Base-by-base conservation (phyloP, 2,113 vertebrate genomes). In the Passer domesticus region DNA sequence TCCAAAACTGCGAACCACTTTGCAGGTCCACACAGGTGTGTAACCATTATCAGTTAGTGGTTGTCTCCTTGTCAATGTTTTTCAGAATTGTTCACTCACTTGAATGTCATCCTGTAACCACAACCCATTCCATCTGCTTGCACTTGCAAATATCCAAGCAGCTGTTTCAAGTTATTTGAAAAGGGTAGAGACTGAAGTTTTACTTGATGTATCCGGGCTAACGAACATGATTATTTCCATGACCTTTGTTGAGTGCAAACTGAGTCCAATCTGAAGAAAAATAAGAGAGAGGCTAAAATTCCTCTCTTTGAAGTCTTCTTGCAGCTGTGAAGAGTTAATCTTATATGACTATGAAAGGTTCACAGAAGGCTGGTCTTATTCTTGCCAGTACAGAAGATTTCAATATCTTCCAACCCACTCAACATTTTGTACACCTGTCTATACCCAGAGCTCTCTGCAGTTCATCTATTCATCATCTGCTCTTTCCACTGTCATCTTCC, bases 111-210 rank as follows among this genome's bases (percentile, higher is more conserved):
- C 72, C 72, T 80, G 59, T 59, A 93, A 89, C 78, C 77, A 76
- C 83, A 95, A 41, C 39, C 68, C 64, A 56, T 56, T 76, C 75
- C 46, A 89, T 83, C 68, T 76, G 68, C 63, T 81, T 66, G 43
- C 10, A 52, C 56, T 87, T 92, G 62, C 70, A 94, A 94, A 84
- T 49, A 59, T 31, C 33, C 46, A 86, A 80, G 75, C 90, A 96
- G 83, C 68, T 95, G 86, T 85, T 87, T 72, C 43, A 92, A 86
- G 43, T 63, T 85, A 89, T 78, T 62, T 94, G 80, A 89, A 91
- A n/a, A 6, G 33, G 31, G 8, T 24, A 69, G 55, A 85, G 35
- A 81, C 30, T 35, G 52, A 84, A 46, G 27, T 72, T 90, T 72
- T 76, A 83, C 41, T 85, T 73, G 64, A 39, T 5, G 9, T 62